phyloP scores from a whole-genome alignment of 2,797 vertebrate genomes.

The Cyprinodon diabolis region DNA sequence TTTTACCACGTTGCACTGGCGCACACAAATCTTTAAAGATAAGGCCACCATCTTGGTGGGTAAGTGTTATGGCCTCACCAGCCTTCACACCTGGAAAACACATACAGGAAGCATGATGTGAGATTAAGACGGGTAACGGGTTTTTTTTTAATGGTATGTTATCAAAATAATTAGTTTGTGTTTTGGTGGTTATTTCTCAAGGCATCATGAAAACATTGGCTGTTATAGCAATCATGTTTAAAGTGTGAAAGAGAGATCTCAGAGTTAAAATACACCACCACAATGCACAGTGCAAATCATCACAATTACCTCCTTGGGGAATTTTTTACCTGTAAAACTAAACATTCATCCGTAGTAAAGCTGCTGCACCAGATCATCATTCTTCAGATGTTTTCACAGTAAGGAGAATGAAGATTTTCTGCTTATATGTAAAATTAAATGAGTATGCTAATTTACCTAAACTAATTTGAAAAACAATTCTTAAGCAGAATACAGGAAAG shows the following conservation, averaged over 20 bases:
- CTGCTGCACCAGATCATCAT: conserved; percentile 33
- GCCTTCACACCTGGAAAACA: conserved; percentile 69
- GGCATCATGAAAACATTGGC: conserved; percentile 26
- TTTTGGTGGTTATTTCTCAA: conserved; percentile 7
- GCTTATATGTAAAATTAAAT: conserved; percentile 45
- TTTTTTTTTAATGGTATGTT: not conserved
- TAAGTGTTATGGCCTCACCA: conserved; percentile 55
- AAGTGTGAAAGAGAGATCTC: conserved; percentile 22
- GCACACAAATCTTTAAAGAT: conserved; percentile 97
- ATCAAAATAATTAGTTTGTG: not conserved
- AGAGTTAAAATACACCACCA: conserved; percentile 12
- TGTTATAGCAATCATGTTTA: conserved; percentile 15
- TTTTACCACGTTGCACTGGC: conserved; percentile 98
- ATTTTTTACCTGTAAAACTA: conserved; percentile 39
- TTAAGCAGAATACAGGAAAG: conserved; percentile 37
- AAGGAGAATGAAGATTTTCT: conserved; percentile 36
- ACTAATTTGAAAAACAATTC: conserved; percentile 45
- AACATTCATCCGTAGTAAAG: conserved; percentile 13
- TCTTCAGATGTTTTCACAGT: conserved; percentile 33
- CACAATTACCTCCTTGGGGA: conserved; percentile 38
- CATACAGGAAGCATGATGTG: conserved; percentile 2
- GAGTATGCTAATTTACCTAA: conserved; percentile 45
- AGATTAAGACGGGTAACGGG: not conserved
- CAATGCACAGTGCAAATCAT: conserved; percentile 36
- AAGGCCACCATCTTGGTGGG: conserved; percentile 92